These are phyloP conservation scores for Semotilus atromaculatus DNA, from an alignment of 2,797 vertebrate species.

Conservation along the genomic window DNA sequence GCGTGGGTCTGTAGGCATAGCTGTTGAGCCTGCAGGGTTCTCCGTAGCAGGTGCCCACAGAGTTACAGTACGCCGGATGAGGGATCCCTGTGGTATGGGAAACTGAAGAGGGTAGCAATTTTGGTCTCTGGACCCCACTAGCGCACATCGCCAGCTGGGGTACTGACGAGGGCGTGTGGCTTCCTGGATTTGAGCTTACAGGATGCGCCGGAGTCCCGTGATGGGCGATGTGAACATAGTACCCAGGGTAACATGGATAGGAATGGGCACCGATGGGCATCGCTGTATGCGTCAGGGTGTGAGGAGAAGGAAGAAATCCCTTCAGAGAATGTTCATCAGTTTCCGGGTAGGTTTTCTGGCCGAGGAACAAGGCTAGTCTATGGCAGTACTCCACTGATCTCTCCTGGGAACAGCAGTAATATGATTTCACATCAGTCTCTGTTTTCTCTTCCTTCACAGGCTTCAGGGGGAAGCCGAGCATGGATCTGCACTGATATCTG, in stretches of 20 bases:
- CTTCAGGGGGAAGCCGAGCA: slow-evolving; percentile 76
- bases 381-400: slow-evolving; percentile 87
- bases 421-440: slow-evolving; percentile 77
- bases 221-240: slow-evolving; percentile 82
- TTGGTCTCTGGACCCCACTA: slow-evolving; percentile 75
- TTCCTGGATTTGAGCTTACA: slow-evolving; percentile 78
- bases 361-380: slow-evolving; percentile 91
- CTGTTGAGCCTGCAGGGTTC: slow-evolving; percentile 85
- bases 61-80: slow-evolving; percentile 88
- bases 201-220: slow-evolving; percentile 70
- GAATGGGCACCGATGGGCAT: slow-evolving; percentile 76
- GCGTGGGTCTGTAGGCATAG: slow-evolving; percentile 85
- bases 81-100: slow-evolving; percentile 85
- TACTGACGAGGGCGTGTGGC: slow-evolving; percentile 66
- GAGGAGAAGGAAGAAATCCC: slow-evolving; percentile 86
- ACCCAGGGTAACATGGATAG: slow-evolving; percentile 79
- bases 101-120: slow-evolving; percentile 77
- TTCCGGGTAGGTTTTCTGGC: slow-evolving; percentile 88
- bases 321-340: slow-evolving; percentile 84
- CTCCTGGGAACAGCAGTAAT: slow-evolving; percentile 85
- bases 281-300: slow-evolving; percentile 68
- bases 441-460: slow-evolving; percentile 81
- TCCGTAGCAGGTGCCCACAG: slow-evolving; percentile 86
- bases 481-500: slow-evolving; percentile 70
- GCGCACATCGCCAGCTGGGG: slow-evolving; percentile 75